These are phyloP conservation scores for Venusia cambrica DNA, from an alignment of 2,888 invertebrate genomes.

Conservation along the genomic window DNA sequence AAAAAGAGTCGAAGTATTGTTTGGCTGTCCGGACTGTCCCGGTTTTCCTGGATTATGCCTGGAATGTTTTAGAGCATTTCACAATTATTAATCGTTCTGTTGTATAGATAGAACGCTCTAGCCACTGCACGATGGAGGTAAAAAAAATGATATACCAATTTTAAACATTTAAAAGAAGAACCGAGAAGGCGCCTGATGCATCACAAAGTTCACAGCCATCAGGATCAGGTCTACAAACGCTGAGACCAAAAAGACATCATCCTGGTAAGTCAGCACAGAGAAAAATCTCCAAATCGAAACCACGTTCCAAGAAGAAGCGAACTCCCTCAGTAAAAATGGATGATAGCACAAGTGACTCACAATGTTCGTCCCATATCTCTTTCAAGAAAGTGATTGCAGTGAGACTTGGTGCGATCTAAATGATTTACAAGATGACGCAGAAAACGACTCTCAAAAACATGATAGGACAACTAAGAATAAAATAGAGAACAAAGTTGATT, in stretches of 20 bases:
- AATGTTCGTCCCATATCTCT: constrained; percentile 19
- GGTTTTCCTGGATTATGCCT: constrained; percentile 25
- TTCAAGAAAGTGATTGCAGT: constrained; percentile 16
- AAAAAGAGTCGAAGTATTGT: constrained; percentile 20
- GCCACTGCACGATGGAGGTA: constrained; percentile 2
- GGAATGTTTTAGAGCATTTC: constrained; percentile 21
- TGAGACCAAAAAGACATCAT: too few species aligned
- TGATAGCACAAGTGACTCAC: constrained; percentile 17
- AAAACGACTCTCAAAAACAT: constrained; percentile 13
- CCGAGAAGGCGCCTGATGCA: too few species aligned
- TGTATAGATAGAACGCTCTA: constrained; percentile 2
- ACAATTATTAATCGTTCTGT: constrained; percentile 16
- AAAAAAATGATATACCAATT: constrained; percentile 6
- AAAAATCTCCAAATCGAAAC: too few species aligned
- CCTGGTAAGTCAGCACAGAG: too few species aligned
- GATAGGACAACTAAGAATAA: too few species aligned
- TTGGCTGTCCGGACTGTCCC: constrained; percentile 23
- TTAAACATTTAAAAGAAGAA: constrained; percentile 10
- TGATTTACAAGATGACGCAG: constrained; percentile 12
- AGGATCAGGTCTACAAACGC: too few species aligned
- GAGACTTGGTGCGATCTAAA: constrained; percentile 14
- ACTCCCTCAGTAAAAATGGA: too few species aligned
- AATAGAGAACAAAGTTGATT: too few species aligned
- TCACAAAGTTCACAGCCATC: too few species aligned
- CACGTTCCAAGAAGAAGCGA: too few species aligned